Evolutionary conservation across 1,140 invertebrate species (phyloP), one percentile per base, ranked within the genome.

Genomic region (Calosoma granatense): DNA sequence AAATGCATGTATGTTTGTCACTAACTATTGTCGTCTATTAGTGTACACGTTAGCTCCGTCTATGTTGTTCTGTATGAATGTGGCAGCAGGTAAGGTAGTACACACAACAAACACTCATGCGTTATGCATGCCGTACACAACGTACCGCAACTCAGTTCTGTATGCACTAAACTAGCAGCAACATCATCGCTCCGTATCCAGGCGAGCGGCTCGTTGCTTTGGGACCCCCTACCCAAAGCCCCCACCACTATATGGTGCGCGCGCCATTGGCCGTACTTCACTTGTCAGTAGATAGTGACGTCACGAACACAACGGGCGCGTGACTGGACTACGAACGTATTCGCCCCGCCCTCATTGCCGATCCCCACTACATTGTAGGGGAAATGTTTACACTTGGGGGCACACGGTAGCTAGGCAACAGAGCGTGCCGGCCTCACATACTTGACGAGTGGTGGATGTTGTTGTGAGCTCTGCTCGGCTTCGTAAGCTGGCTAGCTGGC

Each of bases 381-480:
- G 69, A 71, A 71, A 64, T 71, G 70, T 71, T 71, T 71, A 71
- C 70, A 70, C 67, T 69, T 60, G 60, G 61, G 55, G 59, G 65
- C 64, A 67, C 60, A 65, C 67, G 66, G 70, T 71, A 70, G 66
- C 70, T 68, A 69, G 60, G 70, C 70, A 71, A 71, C 70, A 63
- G 63, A 64, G 56, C 61, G 63, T 65, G 58, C 63, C 55, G 64
- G 56, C 57, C 62, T 61, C 63, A 66, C 66, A 65, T 65, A 69
- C 63, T 47, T 17, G 41, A 4, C 41, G 17, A 47, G 9, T 11
- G 3, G 15, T 17, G 9, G 41, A 4, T 47, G 6, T 36, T 36
- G 26, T n/a, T 36, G 26, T n/a, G 6, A 9, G 6, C n/a, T 36
- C 26, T 36, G 26, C 26, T 36, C n/a, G n/a, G n/a, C n/a, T n/a